Conservation (phyloP, 2,888 invertebrate genomes). For the Quadroppia sp. region DNA sequence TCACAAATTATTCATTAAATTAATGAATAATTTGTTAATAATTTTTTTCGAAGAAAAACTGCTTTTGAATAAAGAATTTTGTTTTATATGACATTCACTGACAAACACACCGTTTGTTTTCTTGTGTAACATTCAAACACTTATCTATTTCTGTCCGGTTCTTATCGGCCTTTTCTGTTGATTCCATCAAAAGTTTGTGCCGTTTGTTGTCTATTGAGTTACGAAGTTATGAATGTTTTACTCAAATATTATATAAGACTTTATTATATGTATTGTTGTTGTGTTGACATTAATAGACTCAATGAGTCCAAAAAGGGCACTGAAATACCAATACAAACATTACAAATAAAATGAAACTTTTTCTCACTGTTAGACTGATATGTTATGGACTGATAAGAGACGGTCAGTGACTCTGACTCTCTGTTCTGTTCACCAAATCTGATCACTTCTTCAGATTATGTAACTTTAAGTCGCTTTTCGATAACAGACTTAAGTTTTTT, state of each 20-base stretch:
- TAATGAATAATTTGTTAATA: too few relatives aligned
- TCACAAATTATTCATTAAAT: too few relatives aligned
- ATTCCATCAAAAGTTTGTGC: constrained; percentile 21
- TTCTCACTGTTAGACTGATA: constrained; percentile 18
- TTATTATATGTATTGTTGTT: background rate
- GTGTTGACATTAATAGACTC: constrained; percentile 21
- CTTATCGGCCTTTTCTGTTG: constrained; percentile 30
- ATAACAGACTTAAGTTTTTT: constrained; percentile 1
- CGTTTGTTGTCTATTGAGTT: constrained; percentile 33
- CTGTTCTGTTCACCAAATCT: background rate
- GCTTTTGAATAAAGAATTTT: too few relatives aligned
- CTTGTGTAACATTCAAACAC: constrained; percentile 8
- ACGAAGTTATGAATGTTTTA: constrained; percentile 5
- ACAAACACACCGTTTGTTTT: background rate
- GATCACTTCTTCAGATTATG: background rate
- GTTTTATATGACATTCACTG: background rate
- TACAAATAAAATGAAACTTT: background rate
- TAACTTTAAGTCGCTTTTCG: constrained; percentile 16
- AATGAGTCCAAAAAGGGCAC: constrained; percentile 23
- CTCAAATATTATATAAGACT: background rate
- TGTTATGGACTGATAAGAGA: constrained; percentile 10
- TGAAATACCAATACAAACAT: constrained; percentile 3
- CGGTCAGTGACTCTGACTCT: constrained; percentile 17
- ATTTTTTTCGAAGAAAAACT: too few relatives aligned
- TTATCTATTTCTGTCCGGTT: constrained; percentile 28